These are phyloP conservation scores for Hippocampus kuda DNA, from an alignment of 2,797 vertebrate species.

Conservation along the genomic window DNA sequence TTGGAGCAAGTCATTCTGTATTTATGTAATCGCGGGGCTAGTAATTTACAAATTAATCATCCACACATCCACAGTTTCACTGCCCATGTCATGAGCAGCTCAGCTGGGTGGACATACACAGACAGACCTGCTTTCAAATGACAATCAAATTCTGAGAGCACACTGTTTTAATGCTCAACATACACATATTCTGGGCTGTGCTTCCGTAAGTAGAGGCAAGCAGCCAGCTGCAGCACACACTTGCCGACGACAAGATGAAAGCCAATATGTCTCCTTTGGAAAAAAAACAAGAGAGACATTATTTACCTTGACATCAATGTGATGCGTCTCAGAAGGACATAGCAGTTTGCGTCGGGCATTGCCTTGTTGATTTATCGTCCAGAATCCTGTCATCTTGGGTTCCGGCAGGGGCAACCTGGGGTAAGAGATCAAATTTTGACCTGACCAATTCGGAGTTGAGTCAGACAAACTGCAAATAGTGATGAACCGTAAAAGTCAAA, in stretches of 20 bases:
- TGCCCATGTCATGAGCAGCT: not conserved
- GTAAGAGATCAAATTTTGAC: constrained; percentile 28
- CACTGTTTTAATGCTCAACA: too few relatives aligned
- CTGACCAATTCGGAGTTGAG: not conserved
- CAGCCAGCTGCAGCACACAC: too few relatives aligned
- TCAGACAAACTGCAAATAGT: not conserved
- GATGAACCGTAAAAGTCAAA: not conserved
- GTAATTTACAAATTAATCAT: not conserved
- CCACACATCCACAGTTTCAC: too few relatives aligned
- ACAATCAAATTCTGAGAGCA: too few relatives aligned
- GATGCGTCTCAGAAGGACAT: constrained; percentile 78
- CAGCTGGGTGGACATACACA: not conserved
- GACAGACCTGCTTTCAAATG: too few relatives aligned
- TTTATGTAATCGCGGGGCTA: too few relatives aligned
- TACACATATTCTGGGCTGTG: too few relatives aligned
- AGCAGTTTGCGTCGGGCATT: constrained; percentile 73
- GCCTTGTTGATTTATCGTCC: constrained; percentile 72
- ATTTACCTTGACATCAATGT: constrained; percentile 79
- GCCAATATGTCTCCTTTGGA: not conserved
- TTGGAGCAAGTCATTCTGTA: too few relatives aligned
- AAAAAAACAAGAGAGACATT: not conserved
- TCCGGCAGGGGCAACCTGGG: constrained; percentile 83
- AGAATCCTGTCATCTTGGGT: constrained; percentile 80
- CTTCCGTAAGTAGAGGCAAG: too few relatives aligned
- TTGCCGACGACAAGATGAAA: too few relatives aligned